Evolutionary conservation across 2,797 vertebrate genomes (phyloP).

Genomic region (Tauraco hartlaubi): DNA sequence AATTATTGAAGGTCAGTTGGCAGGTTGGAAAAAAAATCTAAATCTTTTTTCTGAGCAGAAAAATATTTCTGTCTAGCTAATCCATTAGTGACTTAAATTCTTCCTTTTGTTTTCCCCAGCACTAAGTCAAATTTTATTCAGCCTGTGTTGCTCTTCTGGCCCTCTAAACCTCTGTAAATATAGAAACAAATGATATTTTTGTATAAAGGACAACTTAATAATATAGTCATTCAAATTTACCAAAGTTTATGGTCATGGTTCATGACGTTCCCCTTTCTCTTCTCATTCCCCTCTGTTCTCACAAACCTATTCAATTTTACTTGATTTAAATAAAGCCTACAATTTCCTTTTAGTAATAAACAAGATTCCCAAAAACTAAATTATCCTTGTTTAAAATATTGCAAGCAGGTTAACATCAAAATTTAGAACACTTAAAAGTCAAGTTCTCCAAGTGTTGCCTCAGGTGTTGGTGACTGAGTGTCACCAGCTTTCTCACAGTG

Average conservation of each 20-base stretch:
- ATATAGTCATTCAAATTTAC: not conserved
- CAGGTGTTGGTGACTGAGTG: not conserved
- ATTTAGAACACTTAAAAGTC: not conserved
- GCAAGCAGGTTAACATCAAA: not conserved
- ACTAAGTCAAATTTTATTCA: not conserved
- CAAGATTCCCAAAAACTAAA: not conserved
- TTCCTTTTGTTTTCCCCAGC: not conserved
- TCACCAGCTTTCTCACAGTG: not conserved
- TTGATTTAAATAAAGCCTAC: not conserved
- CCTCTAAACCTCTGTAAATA: not conserved
- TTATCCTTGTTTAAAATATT: not conserved
- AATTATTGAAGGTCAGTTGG: slow-evolving; percentile 30
- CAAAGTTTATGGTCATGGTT: not conserved
- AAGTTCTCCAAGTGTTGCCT: not conserved
- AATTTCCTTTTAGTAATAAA: not conserved
- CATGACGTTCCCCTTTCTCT: not conserved
- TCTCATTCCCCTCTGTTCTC: not conserved
- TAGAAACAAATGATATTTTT: not conserved
- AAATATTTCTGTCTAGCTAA: slow-evolving; percentile 5
- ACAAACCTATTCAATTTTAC: not conserved
- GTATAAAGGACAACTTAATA: not conserved
- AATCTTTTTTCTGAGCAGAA: not conserved
- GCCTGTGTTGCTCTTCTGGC: not conserved
- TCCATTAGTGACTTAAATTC: slow-evolving; percentile 8
- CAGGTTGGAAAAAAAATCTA: not conserved